A percentile compares a stretch with the other conserved stretches of the same genome.
phyloP scores from a whole-genome alignment of 1,140 invertebrate genomes.

The Calliopsis andreniformis region DNA sequence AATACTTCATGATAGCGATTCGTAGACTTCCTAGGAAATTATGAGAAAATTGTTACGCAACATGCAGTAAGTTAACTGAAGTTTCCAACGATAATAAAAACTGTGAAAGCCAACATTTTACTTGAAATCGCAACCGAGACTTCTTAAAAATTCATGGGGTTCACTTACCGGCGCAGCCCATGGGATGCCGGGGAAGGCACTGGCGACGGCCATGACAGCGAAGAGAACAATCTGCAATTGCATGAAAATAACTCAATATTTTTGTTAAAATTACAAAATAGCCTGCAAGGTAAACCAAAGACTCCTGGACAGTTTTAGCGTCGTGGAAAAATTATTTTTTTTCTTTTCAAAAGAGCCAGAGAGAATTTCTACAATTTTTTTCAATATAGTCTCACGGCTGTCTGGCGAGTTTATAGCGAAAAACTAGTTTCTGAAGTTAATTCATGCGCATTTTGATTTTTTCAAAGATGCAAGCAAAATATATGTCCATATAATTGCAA shows the following conservation, averaged over 20 bases:
- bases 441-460: too few species aligned
- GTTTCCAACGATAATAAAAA: background rate
- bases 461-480: too few species aligned
- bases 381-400: too few species aligned
- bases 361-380: too few species aligned
- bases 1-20: background rate
- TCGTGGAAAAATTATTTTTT: too few species aligned
- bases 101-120: background rate
- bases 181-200: constrained; percentile 57
- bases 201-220: constrained; percentile 74
- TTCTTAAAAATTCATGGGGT: background rate
- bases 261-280: background rate
- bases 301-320: too few species aligned
- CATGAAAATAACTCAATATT: background rate
- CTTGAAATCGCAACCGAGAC: background rate
- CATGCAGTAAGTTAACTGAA: constrained; percentile 17
- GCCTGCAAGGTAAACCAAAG: background rate
- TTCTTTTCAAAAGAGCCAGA: too few species aligned
- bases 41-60: constrained; percentile 1
- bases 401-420: too few species aligned
- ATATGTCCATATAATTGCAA: too few species aligned
- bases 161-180: constrained; percentile 50
- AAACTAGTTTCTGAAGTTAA: too few species aligned
- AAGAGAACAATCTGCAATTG: constrained; percentile 76
- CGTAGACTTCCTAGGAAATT: background rate